Base-by-base conservation (phyloP, 2,113 vertebrate species). In the Thomomys bottae region DNA sequence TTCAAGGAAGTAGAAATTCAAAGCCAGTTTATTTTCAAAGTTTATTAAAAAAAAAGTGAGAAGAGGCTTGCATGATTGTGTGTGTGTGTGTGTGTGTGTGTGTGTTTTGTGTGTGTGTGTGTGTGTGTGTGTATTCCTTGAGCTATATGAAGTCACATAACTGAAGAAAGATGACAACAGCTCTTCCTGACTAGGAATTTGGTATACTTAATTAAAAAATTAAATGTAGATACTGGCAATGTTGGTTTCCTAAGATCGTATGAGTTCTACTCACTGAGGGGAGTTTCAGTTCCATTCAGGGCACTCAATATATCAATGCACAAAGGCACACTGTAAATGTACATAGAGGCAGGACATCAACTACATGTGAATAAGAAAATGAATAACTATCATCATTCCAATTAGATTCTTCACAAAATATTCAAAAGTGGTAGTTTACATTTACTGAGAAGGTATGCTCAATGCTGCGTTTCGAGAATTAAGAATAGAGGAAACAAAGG, bases 201-300 rank as follows among this genome's bases (percentile, higher is more conserved):
- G 94, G 61, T 92, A 77, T 76, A 87, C 84, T 90, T 95, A 96
- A 96, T 96, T 96, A 96, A 97, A 95, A 95, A 95, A 89, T 89
- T 92, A 96, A 90, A 90, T 89, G 73, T 76, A 95, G 87, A 85
- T 81, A 67, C 84, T 79, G 83, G 88, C 73, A 89, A 87, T 81
- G 95, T 86, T 75, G 87, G 42, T 79, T 90, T 93, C 90, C 90
- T 81, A 91, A 79, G 54, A 67, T 94, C 14, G 18, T 54, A 81
- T 66, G 32, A 80, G 49, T 95, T 40, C 42, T 82, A 36, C 34
- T n/a, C 84, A 64, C 87, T 17, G 32, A 92, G 40, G 90, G 92
- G 28, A 93, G 90, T 94, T 89, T 84, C 88, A 63, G 67, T 78
- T 88, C 70, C 87, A 93, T 85, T 95, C 92, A 90, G 68, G 70